Evolutionary conservation across 2,113 vertebrate species (phyloP), one percentile per base, ranked within the genome.

Genomic region (Globicephala melas): DNA sequence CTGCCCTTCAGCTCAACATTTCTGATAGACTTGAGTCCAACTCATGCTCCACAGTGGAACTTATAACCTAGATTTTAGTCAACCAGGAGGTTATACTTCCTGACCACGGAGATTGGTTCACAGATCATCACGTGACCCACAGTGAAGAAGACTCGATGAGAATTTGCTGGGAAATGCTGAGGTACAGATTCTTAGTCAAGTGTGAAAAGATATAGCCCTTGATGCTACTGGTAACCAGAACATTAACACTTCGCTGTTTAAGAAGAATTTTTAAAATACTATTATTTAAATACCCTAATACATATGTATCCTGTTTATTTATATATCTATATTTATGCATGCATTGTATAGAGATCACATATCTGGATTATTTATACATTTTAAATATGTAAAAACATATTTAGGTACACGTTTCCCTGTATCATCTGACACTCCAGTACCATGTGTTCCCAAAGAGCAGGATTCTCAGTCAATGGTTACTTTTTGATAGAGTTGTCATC

Each of bases 101-200:
- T 50, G 67, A 41, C 14, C 31, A 15, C 1, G 31, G 50, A n/a
- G 10, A 36, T 4, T 26, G 13, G 4, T 23, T 84, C 18, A 5
- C 36, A 26, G 26, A 17, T 17, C 2, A 11, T 38, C 38, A 21
- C 3, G 23, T 6, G 2, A 38, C 36, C 0, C 7, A 8, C 60
- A 23, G 36, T 60, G 26, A 33, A 8, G 38, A 60, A 33, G 86
- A 44, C 68, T 10, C 36, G 2, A 21, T 38, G 67, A 28, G 28
- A 41, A 60, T 73, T 36, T 26, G 44, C 8, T 33, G 50, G 47
- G 41, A 36, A 36, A 36, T 28, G 6, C 25, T 53, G 63, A n/a
- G 4, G 26, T 6, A 50, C 15, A 50, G 63, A 36, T 25, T 8
- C 23, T 53, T 21, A 4, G 25, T 4, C 5, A 26, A 70, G 65